Evolutionary conservation across 2,797 vertebrate genomes (phyloP).

Genomic region (Schizopygopsis malacanthus): DNA sequence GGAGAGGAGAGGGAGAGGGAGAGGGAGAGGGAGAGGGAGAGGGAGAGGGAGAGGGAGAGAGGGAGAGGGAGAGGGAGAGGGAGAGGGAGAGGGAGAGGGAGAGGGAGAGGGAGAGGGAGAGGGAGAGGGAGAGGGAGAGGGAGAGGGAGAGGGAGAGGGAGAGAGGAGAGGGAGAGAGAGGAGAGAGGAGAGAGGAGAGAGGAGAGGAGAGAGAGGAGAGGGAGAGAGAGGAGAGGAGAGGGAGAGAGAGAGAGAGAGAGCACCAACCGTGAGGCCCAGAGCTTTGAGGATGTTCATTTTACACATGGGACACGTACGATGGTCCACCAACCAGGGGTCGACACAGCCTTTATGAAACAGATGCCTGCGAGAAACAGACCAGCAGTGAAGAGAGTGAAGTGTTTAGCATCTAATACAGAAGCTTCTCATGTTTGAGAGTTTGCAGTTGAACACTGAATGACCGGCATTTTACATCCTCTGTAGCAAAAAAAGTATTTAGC

Average conservation of each 20-base stretch:
- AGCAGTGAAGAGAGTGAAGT: not conserved
- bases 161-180: too few species aligned
- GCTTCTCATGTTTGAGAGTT: not conserved
- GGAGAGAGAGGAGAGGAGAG: too few species aligned
- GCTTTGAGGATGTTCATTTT: slow-evolving; percentile 99
- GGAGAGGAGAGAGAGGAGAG: too few species aligned
- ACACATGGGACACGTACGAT: slow-evolving; percentile 98
- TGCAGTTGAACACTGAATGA: not conserved
- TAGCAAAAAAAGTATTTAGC: not conserved
- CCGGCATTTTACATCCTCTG: not conserved
- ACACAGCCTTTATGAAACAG: slow-evolving; percentile 99
- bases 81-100: not conserved
- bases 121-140: accelerated
- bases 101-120: accelerated
- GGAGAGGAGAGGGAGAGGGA: too few species aligned
- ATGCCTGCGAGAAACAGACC: slow-evolving; percentile 79
- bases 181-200: too few species aligned
- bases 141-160: not conserved
- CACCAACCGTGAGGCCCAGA: slow-evolving; percentile 89
- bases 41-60: accelerated
- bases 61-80: too few species aligned
- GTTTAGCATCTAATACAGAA: not conserved
- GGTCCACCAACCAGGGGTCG: slow-evolving; percentile 97
- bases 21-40: too few species aligned
- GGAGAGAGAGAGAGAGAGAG: too few species aligned